phyloP scores from a whole-genome alignment of 2,113 vertebrate genomes.

The Rissa tridactyla region DNA sequence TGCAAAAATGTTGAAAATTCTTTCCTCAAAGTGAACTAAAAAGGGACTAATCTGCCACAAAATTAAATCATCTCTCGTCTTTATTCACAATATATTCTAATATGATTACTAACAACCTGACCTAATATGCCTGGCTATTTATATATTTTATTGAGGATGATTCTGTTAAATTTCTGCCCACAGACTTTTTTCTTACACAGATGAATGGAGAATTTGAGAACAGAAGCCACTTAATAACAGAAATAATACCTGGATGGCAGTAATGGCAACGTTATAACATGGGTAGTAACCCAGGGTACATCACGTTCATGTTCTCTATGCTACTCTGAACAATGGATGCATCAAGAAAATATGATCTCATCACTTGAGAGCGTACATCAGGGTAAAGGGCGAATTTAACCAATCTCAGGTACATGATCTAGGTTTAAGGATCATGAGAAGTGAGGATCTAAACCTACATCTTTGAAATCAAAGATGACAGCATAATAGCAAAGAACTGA shows the following conservation, averaged over 20 bases:
- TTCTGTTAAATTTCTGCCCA: not conserved
- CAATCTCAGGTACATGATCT: not conserved
- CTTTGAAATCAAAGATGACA: not conserved
- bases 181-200: not conserved
- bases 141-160: not conserved
- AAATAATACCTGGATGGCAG: conserved; percentile 3
- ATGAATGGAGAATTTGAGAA: not conserved
- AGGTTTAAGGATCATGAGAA: not conserved
- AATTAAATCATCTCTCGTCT: not conserved
- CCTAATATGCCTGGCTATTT: not conserved
- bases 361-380: not conserved
- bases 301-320: not conserved
- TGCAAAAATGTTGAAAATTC: not conserved
- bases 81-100: not conserved
- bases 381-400: not conserved
- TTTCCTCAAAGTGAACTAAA: not conserved
- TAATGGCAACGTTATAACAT: not conserved
- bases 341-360: not conserved
- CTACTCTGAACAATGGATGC: not conserved
- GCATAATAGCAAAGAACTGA: not conserved
- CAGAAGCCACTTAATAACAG: not conserved
- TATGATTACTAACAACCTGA: not conserved
- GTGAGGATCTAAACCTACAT: not conserved
- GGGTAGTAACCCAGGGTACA: not conserved
- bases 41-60: not conserved